Conservation (phyloP, 2,113 vertebrate genomes). For the Physeter macrocephalus region DNA sequence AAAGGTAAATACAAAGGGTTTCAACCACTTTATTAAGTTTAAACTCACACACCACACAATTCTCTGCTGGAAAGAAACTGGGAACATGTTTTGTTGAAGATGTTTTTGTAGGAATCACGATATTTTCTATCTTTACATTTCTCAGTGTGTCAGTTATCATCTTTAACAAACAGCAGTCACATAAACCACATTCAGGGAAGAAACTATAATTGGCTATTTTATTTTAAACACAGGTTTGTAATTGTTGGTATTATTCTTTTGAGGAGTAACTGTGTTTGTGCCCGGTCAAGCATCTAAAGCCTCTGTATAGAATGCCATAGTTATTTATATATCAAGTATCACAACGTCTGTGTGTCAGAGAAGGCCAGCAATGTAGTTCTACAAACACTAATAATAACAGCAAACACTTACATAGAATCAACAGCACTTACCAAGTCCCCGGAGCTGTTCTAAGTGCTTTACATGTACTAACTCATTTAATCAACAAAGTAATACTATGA, state of each 20-base stretch:
- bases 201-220: not conserved
- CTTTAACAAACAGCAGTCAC: not conserved
- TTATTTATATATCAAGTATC: not conserved
- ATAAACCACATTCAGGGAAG: not conserved
- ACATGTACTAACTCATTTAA: not conserved
- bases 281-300: not conserved
- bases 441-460: not conserved
- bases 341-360: not conserved
- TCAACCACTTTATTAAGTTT: not conserved
- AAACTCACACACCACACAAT: not conserved
- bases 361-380: not conserved
- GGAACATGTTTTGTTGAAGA: not conserved
- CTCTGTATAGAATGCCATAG: not conserved
- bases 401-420: not conserved
- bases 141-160: not conserved
- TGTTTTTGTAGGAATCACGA: not conserved
- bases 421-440: not conserved
- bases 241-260: not conserved
- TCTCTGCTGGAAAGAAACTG: not conserved
- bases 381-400: not conserved
- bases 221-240: not conserved
- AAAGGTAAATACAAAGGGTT: not conserved
- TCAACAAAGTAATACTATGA: not conserved
- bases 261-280: not conserved
- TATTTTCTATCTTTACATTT: not conserved